Evolutionary conservation across 1,140 invertebrate genomes (phyloP).

Genomic region (Ceratoteleas bidentatus): DNA sequence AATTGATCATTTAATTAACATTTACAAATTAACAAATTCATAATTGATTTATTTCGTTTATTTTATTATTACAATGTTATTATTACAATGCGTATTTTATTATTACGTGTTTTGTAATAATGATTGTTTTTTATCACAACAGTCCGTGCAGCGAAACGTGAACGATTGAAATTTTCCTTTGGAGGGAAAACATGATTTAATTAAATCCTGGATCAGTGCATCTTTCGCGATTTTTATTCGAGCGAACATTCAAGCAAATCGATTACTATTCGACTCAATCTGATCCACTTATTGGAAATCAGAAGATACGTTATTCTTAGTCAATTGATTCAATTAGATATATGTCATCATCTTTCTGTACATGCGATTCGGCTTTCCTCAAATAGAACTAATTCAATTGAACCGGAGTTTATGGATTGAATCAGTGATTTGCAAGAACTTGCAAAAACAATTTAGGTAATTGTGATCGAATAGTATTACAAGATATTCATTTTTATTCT

Average conservation of each 20-base stretch:
- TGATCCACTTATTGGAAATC: slow-evolving; percentile 37
- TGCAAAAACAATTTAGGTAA: slow-evolving; percentile 1
- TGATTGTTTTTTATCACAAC: no score
- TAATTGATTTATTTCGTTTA: no score
- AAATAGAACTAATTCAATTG: slow-evolving; percentile 5
- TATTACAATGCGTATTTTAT: no score
- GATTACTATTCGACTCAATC: slow-evolving; percentile 34
- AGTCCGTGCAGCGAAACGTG: no score
- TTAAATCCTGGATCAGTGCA: not conserved
- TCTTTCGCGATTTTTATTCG: not conserved
- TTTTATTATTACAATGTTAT: no score
- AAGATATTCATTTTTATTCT: no score
- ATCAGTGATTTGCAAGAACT: not conserved
- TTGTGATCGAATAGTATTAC: no score
- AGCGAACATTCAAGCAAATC: slow-evolving; percentile 20
- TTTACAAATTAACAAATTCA: no score
- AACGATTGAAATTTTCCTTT: no score
- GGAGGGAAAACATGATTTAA: not conserved
- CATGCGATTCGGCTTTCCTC: not conserved
- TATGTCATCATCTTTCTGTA: not conserved
- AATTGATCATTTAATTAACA: no score
- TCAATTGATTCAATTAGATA: slow-evolving; percentile 26
- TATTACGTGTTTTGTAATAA: no score
- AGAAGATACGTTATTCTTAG: slow-evolving; percentile 34
- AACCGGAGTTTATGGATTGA: not conserved